A percentile compares a stretch with the other conserved stretches of the same genome.
These are phyloP conservation scores for Machimus rusticus DNA, from an alignment of 2,888 invertebrate genomes.

Conservation along the genomic window DNA sequence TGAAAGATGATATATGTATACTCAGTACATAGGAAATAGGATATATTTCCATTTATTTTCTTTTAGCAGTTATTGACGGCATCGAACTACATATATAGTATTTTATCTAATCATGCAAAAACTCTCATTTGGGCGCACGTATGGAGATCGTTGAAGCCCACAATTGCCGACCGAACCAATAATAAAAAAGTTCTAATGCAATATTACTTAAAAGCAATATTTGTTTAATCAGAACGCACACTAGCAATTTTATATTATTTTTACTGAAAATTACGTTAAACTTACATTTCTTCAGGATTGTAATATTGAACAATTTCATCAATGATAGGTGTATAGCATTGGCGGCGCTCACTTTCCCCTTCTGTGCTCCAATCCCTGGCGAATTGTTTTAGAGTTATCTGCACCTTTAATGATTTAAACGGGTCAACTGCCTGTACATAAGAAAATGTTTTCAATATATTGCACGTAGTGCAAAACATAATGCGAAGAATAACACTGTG, in stretches of 20 bases:
- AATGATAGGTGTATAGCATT: conserved; percentile 90
- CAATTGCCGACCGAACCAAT: too few species aligned
- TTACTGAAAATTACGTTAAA: neutral
- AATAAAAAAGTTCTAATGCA: neutral
- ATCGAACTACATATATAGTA: too few species aligned
- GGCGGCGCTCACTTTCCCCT: conserved; percentile 81
- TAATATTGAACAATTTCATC: conserved; percentile 80
- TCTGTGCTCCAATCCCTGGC: conserved; percentile 95
- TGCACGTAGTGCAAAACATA: neutral
- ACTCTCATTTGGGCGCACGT: too few species aligned
- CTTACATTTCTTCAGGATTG: conserved; percentile 70
- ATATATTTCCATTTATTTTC: too few species aligned
- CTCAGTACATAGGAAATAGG: too few species aligned
- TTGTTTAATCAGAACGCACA: neutral
- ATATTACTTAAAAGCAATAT: neutral
- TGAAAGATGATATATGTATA: too few species aligned
- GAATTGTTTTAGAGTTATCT: conserved; percentile 92
- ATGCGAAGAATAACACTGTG: neutral
- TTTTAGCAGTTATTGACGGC: too few species aligned
- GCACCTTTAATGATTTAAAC: conserved; percentile 72
- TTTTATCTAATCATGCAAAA: too few species aligned
- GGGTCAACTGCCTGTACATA: conserved; percentile 55
- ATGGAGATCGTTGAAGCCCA: too few species aligned
- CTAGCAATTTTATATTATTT: neutral
- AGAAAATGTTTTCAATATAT: neutral